Conservation (phyloP, 2,113 vertebrate genomes). For the Progne subis region DNA sequence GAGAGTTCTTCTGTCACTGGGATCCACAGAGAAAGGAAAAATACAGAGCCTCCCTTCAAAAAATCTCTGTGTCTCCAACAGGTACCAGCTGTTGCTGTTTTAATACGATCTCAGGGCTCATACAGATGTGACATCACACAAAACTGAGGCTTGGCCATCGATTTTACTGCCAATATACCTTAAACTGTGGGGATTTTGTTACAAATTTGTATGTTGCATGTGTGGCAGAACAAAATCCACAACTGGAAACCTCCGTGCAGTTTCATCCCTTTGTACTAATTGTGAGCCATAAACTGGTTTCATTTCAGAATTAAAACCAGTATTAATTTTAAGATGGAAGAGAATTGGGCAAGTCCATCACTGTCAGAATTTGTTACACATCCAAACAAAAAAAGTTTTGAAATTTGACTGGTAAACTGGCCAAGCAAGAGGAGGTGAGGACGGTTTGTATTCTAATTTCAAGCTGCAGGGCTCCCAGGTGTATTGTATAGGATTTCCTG, state of each 20-base stretch:
- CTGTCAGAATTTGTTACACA: slow-evolving; percentile 54
- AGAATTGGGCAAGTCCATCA: slow-evolving; percentile 41
- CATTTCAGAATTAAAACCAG: slow-evolving; percentile 55
- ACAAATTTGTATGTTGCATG: slow-evolving; percentile 52
- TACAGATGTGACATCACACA: slow-evolving; percentile 67
- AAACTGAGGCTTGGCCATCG: slow-evolving; percentile 54
- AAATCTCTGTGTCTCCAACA: slow-evolving; percentile 34
- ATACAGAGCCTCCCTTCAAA: not conserved
- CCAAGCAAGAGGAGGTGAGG: slow-evolving; percentile 69
- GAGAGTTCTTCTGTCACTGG: not conserved
- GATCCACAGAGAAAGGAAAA: not conserved
- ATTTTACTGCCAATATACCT: slow-evolving; percentile 70
- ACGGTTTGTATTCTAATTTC: slow-evolving; percentile 78
- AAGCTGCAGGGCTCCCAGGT: slow-evolving; percentile 79
- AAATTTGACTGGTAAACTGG: slow-evolving; percentile 58
- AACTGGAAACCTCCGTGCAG: slow-evolving; percentile 3
- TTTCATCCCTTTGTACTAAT: slow-evolving; percentile 29
- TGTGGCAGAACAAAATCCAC: slow-evolving; percentile 53
- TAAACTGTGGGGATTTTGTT: slow-evolving; percentile 67
- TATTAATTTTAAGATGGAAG: slow-evolving; percentile 52
- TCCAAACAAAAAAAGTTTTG: slow-evolving; percentile 40
- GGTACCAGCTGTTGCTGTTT: slow-evolving; percentile 73
- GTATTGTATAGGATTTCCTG: slow-evolving; percentile 81
- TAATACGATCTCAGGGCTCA: slow-evolving; percentile 61
- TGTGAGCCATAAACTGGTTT: slow-evolving; percentile 29